Percentiles rank a stretch among this genome's conserved stretches.
These are phyloP conservation scores for Mesorhabditis spiculigera DNA, from an alignment of 2,888 invertebrate species.

Conservation along the genomic window DNA sequence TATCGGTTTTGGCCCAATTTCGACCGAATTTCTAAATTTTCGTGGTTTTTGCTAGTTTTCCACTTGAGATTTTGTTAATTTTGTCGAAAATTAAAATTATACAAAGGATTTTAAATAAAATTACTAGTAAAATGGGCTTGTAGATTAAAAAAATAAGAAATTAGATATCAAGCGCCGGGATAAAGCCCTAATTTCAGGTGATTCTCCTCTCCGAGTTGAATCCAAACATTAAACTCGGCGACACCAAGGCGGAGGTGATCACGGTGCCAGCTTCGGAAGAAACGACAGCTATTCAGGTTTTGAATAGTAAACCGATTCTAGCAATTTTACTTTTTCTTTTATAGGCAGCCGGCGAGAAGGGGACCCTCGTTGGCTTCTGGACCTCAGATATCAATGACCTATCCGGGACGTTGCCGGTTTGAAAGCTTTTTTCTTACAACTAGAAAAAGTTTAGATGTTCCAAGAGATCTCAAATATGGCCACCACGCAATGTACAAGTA, in stretches of 20 bases:
- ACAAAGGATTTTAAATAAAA: too few species aligned
- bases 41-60: too few species aligned
- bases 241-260: not conserved
- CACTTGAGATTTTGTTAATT: too few species aligned
- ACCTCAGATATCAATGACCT: slow-evolving; percentile 4
- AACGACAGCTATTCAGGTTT: slow-evolving; percentile 4
- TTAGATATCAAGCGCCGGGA: too few species aligned
- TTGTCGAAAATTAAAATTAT: too few species aligned
- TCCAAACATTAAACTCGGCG: slow-evolving; percentile 1
- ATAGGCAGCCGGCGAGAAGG: slow-evolving; percentile 1
- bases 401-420: not conserved
- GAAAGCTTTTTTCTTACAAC: not conserved
- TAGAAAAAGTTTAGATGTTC: not conserved
- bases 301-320: not conserved
- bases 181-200: not conserved
- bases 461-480: not conserved
- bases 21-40: too few species aligned
- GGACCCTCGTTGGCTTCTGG: slow-evolving; percentile 3
- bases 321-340: too few species aligned
- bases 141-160: too few species aligned
- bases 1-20: too few species aligned
- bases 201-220: not conserved
- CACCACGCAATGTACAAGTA: not conserved
- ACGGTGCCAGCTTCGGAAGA: slow-evolving; percentile 3
- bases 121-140: too few species aligned